Base-by-base conservation (phyloP, 2,888 invertebrate species). In the Hypomecis atomaria region DNA sequence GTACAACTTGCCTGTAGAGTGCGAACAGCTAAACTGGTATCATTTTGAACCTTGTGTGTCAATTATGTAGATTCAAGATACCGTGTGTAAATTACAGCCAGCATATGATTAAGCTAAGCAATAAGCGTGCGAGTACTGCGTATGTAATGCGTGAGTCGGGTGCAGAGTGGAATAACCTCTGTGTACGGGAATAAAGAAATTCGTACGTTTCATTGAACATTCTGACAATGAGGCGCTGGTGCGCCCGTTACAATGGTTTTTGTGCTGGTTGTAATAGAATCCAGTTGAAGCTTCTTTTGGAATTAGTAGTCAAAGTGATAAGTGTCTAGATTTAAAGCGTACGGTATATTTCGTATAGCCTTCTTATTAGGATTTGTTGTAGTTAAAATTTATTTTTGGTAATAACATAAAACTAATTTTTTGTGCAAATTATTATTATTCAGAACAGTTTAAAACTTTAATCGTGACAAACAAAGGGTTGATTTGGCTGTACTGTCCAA, bases 101-200 rank as follows among this genome's bases (percentile, higher is more conserved):
- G 49, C 55, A 49, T 56, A 62, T 55, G 49, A 54, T 54, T 60
- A 54, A 65, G 63, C 68, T 71, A 67, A 72, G 68, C 54, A 64
- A 57, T 67, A 63, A 69, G 68, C 65, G 65, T 65, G 76, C 74
- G 79, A 78, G 52, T 37, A 40, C 34, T 78, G 74, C 61, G 50
- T 50, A 62, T 44, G 49, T 56, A 70, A 70, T 74, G 71, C 69
- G 59, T 58, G 70, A 66, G 72, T 81, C 77, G 71, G 73, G 75
- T 77, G 75, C 68, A 59, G 85, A 79, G 90, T 82, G 87, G 87
- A 89, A 85, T 88, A 88, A 89, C 89, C 90, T 84, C 86, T 43
- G 54, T 64, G 42, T 66, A 60, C 59, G 62, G 59, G 64, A 65
- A 66, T 70, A 70, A 70, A 69, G 65, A 69, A 70, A 70, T 70